A percentile compares a stretch with the other conserved stretches of the same genome.
Conservation (phyloP, 2,888 invertebrate species). For the Eupithecia tripunctaria region DNA sequence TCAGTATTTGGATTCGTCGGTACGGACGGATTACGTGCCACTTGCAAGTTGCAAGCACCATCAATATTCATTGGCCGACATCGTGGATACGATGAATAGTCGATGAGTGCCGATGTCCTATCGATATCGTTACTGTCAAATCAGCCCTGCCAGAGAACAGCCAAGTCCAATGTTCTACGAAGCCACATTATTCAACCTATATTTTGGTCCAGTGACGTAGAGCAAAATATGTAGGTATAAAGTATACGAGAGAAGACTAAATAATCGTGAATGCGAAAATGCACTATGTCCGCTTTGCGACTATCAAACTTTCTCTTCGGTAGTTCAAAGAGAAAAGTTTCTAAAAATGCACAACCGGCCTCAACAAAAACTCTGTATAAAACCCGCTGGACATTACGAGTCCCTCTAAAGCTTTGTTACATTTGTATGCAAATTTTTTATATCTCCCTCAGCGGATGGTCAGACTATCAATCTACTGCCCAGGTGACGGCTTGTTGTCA, state of each 20-base stretch:
- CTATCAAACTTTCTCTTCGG: constrained; percentile 23
- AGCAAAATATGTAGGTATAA: neutral
- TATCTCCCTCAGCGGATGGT: constrained; percentile 59
- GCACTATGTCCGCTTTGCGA: constrained; percentile 14
- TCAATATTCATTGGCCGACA: constrained; percentile 75
- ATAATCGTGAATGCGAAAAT: neutral
- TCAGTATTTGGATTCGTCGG: constrained; percentile 60
- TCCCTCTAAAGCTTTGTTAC: constrained; percentile 57
- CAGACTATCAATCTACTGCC: constrained; percentile 62
- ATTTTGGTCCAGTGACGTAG: neutral
- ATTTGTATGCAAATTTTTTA: constrained; percentile 76
- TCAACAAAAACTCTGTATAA: constrained; percentile 47
- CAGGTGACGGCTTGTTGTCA: constrained; percentile 69
- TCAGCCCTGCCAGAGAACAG: constrained; percentile 26
- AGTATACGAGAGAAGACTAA: neutral
- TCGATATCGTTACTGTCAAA: constrained; percentile 42
- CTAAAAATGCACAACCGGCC: constrained; percentile 34
- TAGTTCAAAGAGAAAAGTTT: constrained; percentile 21
- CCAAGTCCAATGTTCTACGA: neutral
- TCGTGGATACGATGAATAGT: constrained; percentile 70
- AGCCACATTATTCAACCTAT: neutral
- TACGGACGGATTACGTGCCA: constrained; percentile 68
- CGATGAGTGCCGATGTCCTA: constrained; percentile 59
- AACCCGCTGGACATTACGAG: constrained; percentile 55
- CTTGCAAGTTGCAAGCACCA: constrained; percentile 68